Conservation (phyloP, 1,140 invertebrate species). For the Hylaeus volcanicus region DNA sequence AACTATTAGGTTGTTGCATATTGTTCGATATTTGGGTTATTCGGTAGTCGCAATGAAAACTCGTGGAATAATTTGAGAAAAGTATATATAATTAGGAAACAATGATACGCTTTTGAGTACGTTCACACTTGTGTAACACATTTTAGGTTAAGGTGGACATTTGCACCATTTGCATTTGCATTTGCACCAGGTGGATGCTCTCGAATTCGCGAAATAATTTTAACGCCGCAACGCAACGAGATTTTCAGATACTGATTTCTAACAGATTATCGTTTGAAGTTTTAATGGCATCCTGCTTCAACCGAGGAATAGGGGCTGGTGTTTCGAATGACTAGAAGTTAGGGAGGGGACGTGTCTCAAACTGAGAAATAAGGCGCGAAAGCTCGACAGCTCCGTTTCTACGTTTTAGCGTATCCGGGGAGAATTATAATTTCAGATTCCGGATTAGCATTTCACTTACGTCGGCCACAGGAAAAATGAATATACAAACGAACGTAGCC, state of each 20-base stretch:
- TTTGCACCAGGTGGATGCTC: too few species aligned
- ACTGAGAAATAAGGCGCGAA: slow-evolving; percentile 18
- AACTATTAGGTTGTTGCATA: too few species aligned
- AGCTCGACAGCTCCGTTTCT: not conserved
- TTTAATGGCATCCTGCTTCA: slow-evolving; percentile 8
- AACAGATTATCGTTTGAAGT: slow-evolving; percentile 44
- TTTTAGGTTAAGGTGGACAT: not conserved
- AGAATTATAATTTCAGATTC: slow-evolving; percentile 44
- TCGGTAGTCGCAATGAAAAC: too few species aligned
- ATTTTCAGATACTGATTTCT: slow-evolving; percentile 17
- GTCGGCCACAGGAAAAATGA: slow-evolving; percentile 23
- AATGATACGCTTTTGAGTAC: too few species aligned
- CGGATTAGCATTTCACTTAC: slow-evolving; percentile 40
- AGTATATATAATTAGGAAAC: too few species aligned
- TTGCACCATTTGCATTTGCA: too few species aligned
- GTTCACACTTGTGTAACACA: too few species aligned
- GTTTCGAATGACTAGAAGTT: not conserved
- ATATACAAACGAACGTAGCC: slow-evolving; percentile 19
- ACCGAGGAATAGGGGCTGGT: not conserved
- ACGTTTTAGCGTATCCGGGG: slow-evolving; percentile 19
- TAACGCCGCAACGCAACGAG: not conserved
- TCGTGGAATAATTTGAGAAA: too few species aligned
- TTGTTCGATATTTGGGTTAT: too few species aligned
- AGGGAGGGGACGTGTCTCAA: not conserved
- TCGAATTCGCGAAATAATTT: not conserved